Evolutionary conservation across 2,888 invertebrate species (phyloP).

Genomic region (Helobdella robusta): DNA sequence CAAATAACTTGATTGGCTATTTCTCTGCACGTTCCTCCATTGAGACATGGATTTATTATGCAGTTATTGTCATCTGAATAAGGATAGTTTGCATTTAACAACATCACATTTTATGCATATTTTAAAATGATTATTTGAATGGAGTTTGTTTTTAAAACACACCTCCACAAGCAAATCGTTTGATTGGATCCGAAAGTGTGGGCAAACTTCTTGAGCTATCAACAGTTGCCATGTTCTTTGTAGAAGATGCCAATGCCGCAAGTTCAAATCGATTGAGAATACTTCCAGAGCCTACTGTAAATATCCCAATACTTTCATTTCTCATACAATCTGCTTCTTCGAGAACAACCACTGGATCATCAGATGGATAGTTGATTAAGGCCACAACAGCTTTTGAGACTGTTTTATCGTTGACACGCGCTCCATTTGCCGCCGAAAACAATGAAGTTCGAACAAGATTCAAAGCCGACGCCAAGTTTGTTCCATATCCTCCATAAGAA

Average conservation of each 20-base stretch:
- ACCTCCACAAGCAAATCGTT: conserved; percentile 29
- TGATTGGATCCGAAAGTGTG: conserved; percentile 20
- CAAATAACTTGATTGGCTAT: conserved; percentile 21
- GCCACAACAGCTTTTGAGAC: conserved; percentile 14
- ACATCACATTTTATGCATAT: no score
- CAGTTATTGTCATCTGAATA: no score
- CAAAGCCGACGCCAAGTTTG: conserved; percentile 21
- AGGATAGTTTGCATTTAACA: no score
- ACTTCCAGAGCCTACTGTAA: conserved; percentile 31
- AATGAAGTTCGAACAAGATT: conserved; percentile 5
- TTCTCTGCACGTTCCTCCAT: conserved; percentile 4
- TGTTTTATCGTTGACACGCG: neutral
- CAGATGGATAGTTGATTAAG: conserved; percentile 10
- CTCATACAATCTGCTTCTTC: conserved; percentile 23
- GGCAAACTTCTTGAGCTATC: conserved; percentile 23
- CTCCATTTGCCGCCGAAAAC: conserved; percentile 20
- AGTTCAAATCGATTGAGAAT: conserved; percentile 29
- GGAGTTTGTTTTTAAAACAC: conserved; percentile 21
- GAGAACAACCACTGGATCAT: neutral
- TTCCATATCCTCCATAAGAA: conserved; percentile 4
- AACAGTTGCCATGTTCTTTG: conserved; percentile 26
- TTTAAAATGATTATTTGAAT: no score
- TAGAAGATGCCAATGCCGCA: conserved; percentile 29
- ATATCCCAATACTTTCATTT: conserved; percentile 25
- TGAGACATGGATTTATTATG: neutral